These are phyloP conservation scores for Dascillus cervinus DNA, from an alignment of 2,888 invertebrate species.

Conservation along the genomic window DNA sequence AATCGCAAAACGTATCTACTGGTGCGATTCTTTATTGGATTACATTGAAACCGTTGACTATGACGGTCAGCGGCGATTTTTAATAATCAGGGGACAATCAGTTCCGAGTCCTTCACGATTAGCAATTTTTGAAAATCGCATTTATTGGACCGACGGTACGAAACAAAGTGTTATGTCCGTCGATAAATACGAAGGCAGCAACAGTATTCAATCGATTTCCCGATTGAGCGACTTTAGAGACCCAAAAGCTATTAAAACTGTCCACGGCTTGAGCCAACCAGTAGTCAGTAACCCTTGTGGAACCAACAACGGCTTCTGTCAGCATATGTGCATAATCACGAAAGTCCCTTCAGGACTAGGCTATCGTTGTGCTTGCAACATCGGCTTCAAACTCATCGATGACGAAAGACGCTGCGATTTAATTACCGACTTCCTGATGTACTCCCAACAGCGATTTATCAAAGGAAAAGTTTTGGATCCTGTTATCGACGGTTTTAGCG, in stretches of 20 bases:
- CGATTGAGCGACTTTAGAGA: slow-evolving; percentile 73
- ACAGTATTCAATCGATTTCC: slow-evolving; percentile 71
- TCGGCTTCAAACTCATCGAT: slow-evolving; percentile 69
- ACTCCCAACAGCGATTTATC: slow-evolving; percentile 91
- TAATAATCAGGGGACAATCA: slow-evolving; percentile 72
- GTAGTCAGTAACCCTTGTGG: slow-evolving; percentile 75
- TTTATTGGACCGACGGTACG: slow-evolving; percentile 88
- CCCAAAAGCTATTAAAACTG: slow-evolving; percentile 75
- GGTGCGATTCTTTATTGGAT: slow-evolving; percentile 93
- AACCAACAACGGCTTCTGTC: slow-evolving; percentile 79
- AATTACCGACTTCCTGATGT: slow-evolving; percentile 86
- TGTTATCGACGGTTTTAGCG: slow-evolving; percentile 83
- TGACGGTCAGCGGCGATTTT: slow-evolving; percentile 71
- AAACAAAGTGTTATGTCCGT: slow-evolving; percentile 84
- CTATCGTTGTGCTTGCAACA: slow-evolving; percentile 86
- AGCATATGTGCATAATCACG: slow-evolving; percentile 91
- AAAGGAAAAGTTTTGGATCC: slow-evolving; percentile 88
- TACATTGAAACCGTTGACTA: slow-evolving; percentile 96
- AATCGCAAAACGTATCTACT: slow-evolving; percentile 84
- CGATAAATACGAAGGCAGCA: slow-evolving; percentile 74
- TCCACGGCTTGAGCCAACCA: slow-evolving; percentile 72
- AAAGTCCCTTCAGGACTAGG: slow-evolving; percentile 65
- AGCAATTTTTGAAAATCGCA: slow-evolving; percentile 75
- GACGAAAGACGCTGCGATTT: slow-evolving; percentile 74
- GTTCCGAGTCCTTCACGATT: slow-evolving; percentile 81